Base-by-base conservation (phyloP, 2,888 invertebrate genomes). In the Meloe dianella region DNA sequence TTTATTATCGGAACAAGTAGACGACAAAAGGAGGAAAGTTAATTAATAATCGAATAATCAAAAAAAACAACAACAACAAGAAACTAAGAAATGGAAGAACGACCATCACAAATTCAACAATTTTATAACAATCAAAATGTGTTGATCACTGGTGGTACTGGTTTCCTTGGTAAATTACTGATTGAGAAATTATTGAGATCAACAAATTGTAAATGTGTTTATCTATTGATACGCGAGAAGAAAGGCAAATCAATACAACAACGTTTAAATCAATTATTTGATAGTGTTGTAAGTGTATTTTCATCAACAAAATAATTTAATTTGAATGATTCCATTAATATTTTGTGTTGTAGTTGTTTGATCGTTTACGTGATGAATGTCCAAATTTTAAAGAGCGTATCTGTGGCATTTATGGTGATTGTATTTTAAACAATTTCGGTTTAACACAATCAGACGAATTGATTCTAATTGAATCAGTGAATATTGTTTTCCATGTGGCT, bases 401-500 rank as follows among this genome's bases (percentile, higher is more conserved):
- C 22, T 87, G 89, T 12, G 89, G 89, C 14, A 85, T 94, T 0
- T 84, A 87, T 0, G 92, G 92, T 0, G 92, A 92, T 81, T 90
- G 90, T 72, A 87, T 88, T 12, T 83, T 88, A 0, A 87, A 89
- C 0, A 90, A 89, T 0, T 83, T 92, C 3, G 92, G 92, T 0
- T 82, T 92, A 30, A 87, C 86, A 0, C 79, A 87, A 0, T 83
- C 84, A 7, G 90, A 92, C 76, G 87, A 90, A 71, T 86, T 88
- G 74, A 85, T 85, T 68, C 82, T 92, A 3, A 84, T 85, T 0
- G 87, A 90, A 5, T 89, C 92, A 81, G 89, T 93, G 58, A 86
- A 90, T 74, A 83, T 91, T 65, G 86, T 90, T 9, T 92, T 98
- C 82, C 96, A 98, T 80, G 92, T 92, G 9, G 97, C 97, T 0